Evolutionary conservation across 2,113 vertebrate species (phyloP), one percentile per base, ranked within the genome.

Genomic region (Saimiri boliviensis): DNA sequence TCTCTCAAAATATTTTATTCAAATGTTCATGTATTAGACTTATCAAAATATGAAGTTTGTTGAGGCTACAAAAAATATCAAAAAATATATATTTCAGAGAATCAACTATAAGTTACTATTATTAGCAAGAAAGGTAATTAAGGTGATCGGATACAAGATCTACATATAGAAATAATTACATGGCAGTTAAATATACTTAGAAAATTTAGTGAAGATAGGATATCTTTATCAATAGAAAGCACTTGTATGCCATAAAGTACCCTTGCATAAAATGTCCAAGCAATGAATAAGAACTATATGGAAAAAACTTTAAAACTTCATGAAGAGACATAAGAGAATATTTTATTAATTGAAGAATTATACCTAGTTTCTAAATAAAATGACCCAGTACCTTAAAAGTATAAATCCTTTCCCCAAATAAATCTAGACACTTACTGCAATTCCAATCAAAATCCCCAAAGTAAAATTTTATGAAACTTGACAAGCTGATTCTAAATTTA

Each of bases 291-390:
- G 37, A 71, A 70, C 27, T 45, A 54, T n/a, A 89, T 16, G 52
- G 20, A 88, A 47, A 77, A 89, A 91, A 86, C 16, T 56, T 52
- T 32, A 25, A 52, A 86, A 85, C 8, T 60, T 82, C 37, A 79
- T 54, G 90, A 70, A 96, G 90, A 42, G 13, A 27, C 16, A 45
- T 25, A 66, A 80, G 17, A 83, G 68, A 85, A 30, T 70, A 84
- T 86, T 96, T 95, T 60, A 70, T 92, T 97, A 89, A 94, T 40
- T 84, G 25, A 73, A 96, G 89, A 95, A 92, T 20, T 47, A 85
- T 76, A 86, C 21, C 47, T 87, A 71, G 4, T 85, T 90, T 35
- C 40, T 40, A 86, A 77, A 76, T 77, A 89, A 21, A 92, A 94
- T 45, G n/a, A 21, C 11, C 47, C 10, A 60, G 35, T 79, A 85